Percentiles rank a stretch among this genome's conserved stretches.
phyloP scores from a whole-genome alignment of 2,797 vertebrate genomes.

The Otolemur crassicaudatus region DNA sequence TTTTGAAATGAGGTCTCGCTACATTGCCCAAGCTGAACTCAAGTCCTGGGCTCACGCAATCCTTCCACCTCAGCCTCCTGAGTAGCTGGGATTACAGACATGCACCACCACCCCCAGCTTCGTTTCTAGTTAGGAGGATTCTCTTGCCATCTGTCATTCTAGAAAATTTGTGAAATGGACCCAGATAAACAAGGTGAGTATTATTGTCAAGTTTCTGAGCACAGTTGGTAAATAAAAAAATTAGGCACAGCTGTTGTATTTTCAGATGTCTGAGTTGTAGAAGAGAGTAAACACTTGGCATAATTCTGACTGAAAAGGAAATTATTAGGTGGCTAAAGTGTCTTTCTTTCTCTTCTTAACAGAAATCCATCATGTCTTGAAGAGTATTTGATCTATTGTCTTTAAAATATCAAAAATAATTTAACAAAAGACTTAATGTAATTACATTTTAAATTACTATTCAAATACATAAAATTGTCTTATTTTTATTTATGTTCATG shows the following conservation, averaged over 20 bases:
- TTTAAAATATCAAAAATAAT: slow-evolving; percentile 36
- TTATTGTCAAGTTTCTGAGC: slow-evolving; percentile 58
- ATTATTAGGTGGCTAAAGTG: neutral
- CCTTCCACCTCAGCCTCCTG: neutral
- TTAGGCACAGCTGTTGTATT: slow-evolving; percentile 23
- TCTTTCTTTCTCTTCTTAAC: slow-evolving; percentile 38
- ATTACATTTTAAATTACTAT: slow-evolving; percentile 32
- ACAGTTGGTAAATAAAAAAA: slow-evolving; percentile 62
- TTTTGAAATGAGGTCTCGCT: neutral
- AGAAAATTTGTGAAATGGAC: slow-evolving; percentile 82
- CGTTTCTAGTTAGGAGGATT: slow-evolving; percentile 70
- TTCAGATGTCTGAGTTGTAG: slow-evolving; percentile 58
- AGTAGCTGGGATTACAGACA: neutral
- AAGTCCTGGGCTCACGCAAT: neutral
- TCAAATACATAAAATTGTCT: neutral
- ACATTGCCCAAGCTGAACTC: neutral
- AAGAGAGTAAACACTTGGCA: neutral
- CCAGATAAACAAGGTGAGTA: slow-evolving; percentile 82
- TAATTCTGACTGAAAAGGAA: slow-evolving; percentile 7
- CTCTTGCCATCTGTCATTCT: neutral
- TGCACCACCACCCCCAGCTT: neutral
- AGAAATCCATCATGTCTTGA: neutral
- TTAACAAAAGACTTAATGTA: slow-evolving; percentile 16
- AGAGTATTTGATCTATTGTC: neutral
- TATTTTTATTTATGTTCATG: neutral